Evolutionary conservation across 2,113 vertebrate species (phyloP).

Genomic region (Salvelinus fontinalis): DNA sequence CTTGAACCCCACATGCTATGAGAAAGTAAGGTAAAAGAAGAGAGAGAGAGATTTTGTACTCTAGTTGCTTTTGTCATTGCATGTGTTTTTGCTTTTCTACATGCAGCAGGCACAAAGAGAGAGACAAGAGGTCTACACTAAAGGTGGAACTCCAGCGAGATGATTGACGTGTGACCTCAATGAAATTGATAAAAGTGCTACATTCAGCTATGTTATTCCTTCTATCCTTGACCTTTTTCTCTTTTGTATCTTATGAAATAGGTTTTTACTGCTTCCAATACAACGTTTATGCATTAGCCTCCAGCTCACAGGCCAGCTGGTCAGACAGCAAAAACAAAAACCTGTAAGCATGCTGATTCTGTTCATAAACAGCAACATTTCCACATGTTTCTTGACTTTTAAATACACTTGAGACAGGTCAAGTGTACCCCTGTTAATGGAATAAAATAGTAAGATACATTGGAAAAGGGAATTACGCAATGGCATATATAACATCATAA

Average conservation of each 20-base stretch:
- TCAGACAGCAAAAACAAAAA: slow-evolving; percentile 12
- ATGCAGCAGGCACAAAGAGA: not conserved
- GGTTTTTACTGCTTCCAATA: slow-evolving; percentile 14
- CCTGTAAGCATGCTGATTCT: not conserved
- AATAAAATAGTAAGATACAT: not conserved
- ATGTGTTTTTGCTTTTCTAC: not conserved
- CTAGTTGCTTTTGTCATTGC: not conserved
- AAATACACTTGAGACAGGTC: too few relatives aligned
- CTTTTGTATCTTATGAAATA: slow-evolving; percentile 20
- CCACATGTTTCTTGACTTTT: not conserved
- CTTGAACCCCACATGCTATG: not conserved
- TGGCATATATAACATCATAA: too few relatives aligned
- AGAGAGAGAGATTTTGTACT: not conserved
- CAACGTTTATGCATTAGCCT: slow-evolving; percentile 11
- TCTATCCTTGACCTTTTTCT: slow-evolving; percentile 33
- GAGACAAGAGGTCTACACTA: not conserved
- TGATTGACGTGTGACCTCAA: slow-evolving; percentile 14
- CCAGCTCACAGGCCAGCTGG: not conserved
- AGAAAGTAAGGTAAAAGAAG: not conserved
- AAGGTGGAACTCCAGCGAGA: not conserved
- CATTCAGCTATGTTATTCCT: slow-evolving; percentile 9
- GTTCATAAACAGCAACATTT: too few relatives aligned
- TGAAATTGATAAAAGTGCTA: slow-evolving; percentile 32
- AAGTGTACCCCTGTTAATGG: too few relatives aligned
- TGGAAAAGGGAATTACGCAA: not conserved